These are phyloP conservation scores for Morus bassanus DNA, from an alignment of 2,797 vertebrate species.

Conservation along the genomic window DNA sequence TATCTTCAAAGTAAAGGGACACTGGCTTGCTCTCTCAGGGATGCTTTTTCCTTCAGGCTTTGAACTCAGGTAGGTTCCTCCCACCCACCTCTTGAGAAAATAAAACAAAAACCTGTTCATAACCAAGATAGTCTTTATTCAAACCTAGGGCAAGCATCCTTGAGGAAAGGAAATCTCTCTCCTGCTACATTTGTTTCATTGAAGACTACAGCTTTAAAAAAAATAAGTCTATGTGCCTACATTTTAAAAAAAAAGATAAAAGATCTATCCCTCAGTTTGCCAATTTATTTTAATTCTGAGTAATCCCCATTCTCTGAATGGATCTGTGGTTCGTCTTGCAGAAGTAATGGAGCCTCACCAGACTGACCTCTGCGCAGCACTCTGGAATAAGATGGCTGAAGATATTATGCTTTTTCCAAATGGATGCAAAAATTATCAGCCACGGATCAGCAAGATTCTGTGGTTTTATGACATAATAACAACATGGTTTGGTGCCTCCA, in stretches of 20 bases:
- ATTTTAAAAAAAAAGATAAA: background rate
- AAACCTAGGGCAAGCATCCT: background rate
- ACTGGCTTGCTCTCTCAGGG: background rate
- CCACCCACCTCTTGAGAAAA: background rate
- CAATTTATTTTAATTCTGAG: background rate
- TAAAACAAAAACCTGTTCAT: background rate
- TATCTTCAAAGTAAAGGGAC: conserved; percentile 11
- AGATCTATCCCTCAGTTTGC: background rate
- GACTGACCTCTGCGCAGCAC: background rate
- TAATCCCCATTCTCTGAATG: background rate
- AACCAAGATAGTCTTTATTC: background rate
- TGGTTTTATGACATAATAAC: background rate
- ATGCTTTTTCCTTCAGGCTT: conserved; percentile 6
- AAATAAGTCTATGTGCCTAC: background rate
- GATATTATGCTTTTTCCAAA: background rate
- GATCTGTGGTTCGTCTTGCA: background rate
- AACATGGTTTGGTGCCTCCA: background rate
- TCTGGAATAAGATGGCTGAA: background rate
- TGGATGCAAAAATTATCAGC: background rate
- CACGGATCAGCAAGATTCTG: background rate
- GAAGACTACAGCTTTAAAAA: background rate
- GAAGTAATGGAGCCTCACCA: background rate
- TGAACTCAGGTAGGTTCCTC: background rate
- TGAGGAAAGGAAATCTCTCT: background rate
- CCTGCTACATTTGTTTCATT: background rate